phyloP scores from a whole-genome alignment of 2,797 vertebrate species.

The Bovichtus diacanthus region DNA sequence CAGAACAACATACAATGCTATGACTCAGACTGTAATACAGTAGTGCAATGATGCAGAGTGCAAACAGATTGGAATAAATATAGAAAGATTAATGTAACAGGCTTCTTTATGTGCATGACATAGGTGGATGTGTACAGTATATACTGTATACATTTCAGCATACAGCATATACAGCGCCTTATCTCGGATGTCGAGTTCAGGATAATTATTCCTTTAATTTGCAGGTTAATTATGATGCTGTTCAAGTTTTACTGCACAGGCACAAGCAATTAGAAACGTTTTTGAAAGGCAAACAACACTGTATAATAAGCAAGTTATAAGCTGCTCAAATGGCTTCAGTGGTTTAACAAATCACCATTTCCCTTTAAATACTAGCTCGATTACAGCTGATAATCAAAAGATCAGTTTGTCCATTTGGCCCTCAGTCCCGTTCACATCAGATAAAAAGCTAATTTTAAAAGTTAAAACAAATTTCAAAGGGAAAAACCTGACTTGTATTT shows the following conservation, averaged over 20 bases:
- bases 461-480: not conserved
- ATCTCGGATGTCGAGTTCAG: not conserved
- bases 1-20: no score
- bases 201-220: not conserved
- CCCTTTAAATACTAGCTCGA: not conserved
- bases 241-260: not conserved
- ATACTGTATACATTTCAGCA: no score
- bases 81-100: no score
- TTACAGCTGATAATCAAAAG: not conserved
- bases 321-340: not conserved
- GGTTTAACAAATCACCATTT: not conserved
- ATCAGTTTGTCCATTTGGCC: not conserved
- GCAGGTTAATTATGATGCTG: not conserved
- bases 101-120: no score
- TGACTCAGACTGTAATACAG: no score
- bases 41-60: no score
- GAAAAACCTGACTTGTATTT: not conserved
- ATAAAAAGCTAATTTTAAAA: not conserved
- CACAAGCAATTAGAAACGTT: not conserved
- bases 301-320: not conserved
- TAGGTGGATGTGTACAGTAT: no score
- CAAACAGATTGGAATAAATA: no score
- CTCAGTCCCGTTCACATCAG: not conserved
- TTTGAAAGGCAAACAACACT: not conserved
- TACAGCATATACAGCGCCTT: not conserved